phyloP scores from a whole-genome alignment of 2,888 invertebrate genomes.

The Agrypnus murinus region DNA sequence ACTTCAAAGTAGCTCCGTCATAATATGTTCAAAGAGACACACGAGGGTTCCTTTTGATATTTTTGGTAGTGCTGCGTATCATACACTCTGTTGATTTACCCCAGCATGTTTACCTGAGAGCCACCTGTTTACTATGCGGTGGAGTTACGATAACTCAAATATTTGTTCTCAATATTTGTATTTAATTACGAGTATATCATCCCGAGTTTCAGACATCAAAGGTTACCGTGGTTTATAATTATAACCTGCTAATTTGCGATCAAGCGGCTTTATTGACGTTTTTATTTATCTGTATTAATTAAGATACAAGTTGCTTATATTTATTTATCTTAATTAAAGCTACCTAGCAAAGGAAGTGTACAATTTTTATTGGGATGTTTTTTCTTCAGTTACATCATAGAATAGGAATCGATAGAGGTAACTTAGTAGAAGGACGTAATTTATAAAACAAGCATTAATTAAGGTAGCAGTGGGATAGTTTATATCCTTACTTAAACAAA shows the following conservation, averaged over 20 bases:
- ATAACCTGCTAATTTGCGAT: slow-evolving; percentile 41
- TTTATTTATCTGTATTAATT: slow-evolving; percentile 47
- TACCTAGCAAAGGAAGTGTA: slow-evolving; percentile 12
- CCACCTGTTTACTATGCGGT: slow-evolving; percentile 44
- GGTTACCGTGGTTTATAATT: slow-evolving; percentile 43
- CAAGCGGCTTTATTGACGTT: slow-evolving; percentile 38
- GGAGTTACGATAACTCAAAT: slow-evolving; percentile 50
- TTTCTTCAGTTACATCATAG: background rate
- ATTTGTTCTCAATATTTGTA: slow-evolving; percentile 56
- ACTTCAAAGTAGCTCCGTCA: background rate
- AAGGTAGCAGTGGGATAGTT: slow-evolving; percentile 61
- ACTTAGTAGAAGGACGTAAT: slow-evolving; percentile 57
- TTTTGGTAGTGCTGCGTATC: slow-evolving; percentile 17
- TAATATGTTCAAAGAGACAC: background rate
- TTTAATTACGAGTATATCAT: slow-evolving; percentile 55
- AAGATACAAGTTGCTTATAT: slow-evolving; percentile 29
- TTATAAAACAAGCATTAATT: slow-evolving; percentile 54
- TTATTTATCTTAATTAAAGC: slow-evolving; percentile 45
- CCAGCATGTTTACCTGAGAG: slow-evolving; percentile 41
- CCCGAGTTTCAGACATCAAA: slow-evolving; percentile 54
- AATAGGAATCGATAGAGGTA: slow-evolving; percentile 16
- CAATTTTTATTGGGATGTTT: slow-evolving; percentile 15
- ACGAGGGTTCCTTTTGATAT: slow-evolving; percentile 31
- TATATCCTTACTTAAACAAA: slow-evolving; percentile 69
- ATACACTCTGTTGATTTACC: slow-evolving; percentile 40